Base-by-base conservation (phyloP, 2,888 invertebrate species). In the Panorpa germanica region DNA sequence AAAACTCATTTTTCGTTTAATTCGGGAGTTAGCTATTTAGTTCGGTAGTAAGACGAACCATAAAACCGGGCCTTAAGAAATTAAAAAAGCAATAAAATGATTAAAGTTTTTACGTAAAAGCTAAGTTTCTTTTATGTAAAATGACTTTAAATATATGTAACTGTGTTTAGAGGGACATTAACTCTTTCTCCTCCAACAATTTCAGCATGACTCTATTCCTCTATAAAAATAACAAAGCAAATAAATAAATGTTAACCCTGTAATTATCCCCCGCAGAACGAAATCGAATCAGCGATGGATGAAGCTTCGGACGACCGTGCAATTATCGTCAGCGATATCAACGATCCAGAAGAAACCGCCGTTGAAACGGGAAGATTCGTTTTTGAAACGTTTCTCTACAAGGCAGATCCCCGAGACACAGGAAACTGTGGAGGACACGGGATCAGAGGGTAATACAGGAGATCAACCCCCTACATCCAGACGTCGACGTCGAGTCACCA, bases 241-340 rank as follows among this genome's bases (percentile, higher is more conserved):
- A n/a, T n/a, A 32, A 9, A 13, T 32, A 10, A 32, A 18, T 11
- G 8, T 30, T n/a, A 20, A 19, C 6, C n/a, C n/a, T n/a, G n/a
- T n/a, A n/a, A n/a, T n/a, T n/a, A 25, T 19, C 9, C 10, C 17
- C 18, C 59, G 34, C 69, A 85, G 85, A 70, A 81, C 81, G 50
- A 82, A 82, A 55, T 82, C 86, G 50, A 90, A 86, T 57, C 83
- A 90, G 53, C 70, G 90, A 60, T 95, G 95, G 85, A 81, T 88
- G 77, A 90, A 93, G 57, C 65, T 95, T 39, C 66, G 91, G 41
- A 88, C 86, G 32, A 91, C 91, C 28, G 88, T 88, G 44, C 86
- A 88, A 57, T 65, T 88, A 46, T 83, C 85, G 41, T 82, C 83
- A 37, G 86, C 88, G 31, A 76, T 78, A 46, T 59, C 61, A 28